These are phyloP conservation scores for Nomada flava DNA, from an alignment of 2,888 invertebrate genomes.

Conservation along the genomic window DNA sequence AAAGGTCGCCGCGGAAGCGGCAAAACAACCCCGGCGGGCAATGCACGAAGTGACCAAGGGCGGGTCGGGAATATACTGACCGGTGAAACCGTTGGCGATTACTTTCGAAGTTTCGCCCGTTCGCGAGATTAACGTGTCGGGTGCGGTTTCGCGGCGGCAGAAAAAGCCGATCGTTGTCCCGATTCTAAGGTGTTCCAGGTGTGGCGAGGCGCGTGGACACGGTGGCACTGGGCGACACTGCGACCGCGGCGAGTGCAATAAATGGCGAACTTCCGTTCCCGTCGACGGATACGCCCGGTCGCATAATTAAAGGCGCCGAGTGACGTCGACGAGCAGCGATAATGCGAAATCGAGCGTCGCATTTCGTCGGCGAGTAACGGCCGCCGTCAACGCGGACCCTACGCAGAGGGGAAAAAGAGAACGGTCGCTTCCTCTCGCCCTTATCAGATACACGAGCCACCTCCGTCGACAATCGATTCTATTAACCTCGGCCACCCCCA, in stretches of 20 bases:
- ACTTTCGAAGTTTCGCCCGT: constrained; percentile 21
- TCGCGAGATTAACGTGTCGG: constrained; percentile 30
- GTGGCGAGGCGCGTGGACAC: constrained; percentile 9
- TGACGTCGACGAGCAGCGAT: constrained; percentile 74
- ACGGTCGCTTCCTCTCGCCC: neutral
- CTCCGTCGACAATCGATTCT: neutral
- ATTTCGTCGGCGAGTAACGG: constrained; percentile 74
- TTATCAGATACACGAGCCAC: no score
- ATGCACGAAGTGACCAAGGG: neutral
- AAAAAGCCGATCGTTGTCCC: constrained; percentile 54
- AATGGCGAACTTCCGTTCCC: constrained; percentile 65
- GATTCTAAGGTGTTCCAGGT: constrained; percentile 27
- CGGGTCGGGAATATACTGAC: neutral
- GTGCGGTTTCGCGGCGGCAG: neutral
- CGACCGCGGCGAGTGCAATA: constrained; percentile 65
- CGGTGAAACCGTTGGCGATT: neutral
- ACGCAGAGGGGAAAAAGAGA: constrained; percentile 27
- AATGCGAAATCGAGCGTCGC: constrained; percentile 75
- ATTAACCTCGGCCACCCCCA: neutral
- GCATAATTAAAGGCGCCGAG: constrained; percentile 77
- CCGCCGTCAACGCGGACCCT: constrained; percentile 49
- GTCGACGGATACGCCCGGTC: constrained; percentile 53
- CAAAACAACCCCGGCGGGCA: neutral
- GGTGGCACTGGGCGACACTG: constrained; percentile 22
- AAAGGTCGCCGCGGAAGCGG: neutral